Percentiles rank a stretch among this genome's conserved stretches.
These are phyloP conservation scores for Ptychochromis oligacanthus DNA, from an alignment of 2,113 vertebrate species.

Conservation along the genomic window DNA sequence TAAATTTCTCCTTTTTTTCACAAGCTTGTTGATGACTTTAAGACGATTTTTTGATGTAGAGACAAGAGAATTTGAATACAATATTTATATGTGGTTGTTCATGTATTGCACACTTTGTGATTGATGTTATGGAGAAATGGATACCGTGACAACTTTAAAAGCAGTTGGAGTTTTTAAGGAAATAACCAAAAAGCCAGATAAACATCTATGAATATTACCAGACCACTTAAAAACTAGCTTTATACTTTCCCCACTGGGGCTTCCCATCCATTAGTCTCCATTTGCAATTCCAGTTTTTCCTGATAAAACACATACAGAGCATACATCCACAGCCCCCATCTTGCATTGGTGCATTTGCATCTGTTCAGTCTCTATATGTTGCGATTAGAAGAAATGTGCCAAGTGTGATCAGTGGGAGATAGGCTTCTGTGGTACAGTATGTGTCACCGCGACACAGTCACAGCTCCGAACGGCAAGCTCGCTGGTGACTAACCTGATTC, in stretches of 20 bases:
- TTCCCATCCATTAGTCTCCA: neutral
- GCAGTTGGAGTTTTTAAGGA: neutral
- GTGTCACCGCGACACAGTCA: constrained; percentile 48
- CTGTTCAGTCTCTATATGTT: neutral
- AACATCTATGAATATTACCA: neutral
- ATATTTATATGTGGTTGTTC: neutral
- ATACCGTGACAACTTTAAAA: neutral
- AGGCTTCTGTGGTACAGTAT: constrained; percentile 32
- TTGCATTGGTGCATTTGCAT: neutral
- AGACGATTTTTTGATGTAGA: no score
- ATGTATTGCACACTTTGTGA: neutral
- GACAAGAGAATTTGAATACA: neutral
- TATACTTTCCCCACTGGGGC: neutral
- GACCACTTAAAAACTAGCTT: neutral
- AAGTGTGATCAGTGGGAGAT: constrained; percentile 49
- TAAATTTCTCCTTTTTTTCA: no score
- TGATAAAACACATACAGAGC: neutral
- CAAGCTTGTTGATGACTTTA: no score
- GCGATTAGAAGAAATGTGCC: constrained; percentile 18
- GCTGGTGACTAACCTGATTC: constrained; percentile 67
- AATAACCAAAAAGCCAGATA: neutral
- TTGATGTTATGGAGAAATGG: neutral
- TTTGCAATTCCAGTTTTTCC: neutral
- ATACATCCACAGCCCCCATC: neutral
- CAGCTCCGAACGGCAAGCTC: constrained; percentile 37